These are phyloP conservation scores for Circaetus gallicus DNA, from an alignment of 2,113 vertebrate genomes.

Conservation along the genomic window DNA sequence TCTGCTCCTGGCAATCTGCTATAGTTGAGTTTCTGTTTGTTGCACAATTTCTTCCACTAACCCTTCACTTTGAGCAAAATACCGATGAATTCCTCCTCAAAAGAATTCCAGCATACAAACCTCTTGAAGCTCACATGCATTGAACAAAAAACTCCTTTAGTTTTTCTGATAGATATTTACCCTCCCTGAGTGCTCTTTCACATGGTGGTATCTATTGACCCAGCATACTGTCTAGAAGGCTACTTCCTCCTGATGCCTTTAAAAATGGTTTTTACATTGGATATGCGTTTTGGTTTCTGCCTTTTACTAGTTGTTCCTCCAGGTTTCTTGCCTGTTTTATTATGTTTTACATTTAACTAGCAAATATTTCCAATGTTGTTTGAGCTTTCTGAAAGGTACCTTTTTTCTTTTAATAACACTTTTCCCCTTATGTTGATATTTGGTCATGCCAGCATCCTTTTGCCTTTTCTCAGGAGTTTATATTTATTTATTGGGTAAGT, in stretches of 20 bases:
- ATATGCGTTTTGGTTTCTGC: neutral
- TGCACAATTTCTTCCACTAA: neutral
- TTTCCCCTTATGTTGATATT: neutral
- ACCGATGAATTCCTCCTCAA: neutral
- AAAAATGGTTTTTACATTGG: neutral
- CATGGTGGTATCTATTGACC: neutral
- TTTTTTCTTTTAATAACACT: neutral
- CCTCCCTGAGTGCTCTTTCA: neutral
- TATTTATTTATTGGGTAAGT: neutral
- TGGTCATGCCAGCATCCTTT: neutral
- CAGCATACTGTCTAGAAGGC: neutral
- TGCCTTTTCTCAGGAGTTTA: neutral
- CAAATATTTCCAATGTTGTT: neutral
- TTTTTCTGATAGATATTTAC: neutral
- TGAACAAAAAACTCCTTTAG: neutral
- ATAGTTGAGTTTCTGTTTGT: neutral
- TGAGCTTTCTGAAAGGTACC: neutral
- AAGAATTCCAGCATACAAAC: neutral
- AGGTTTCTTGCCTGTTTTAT: neutral
- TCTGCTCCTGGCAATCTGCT: neutral
- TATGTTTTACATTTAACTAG: neutral
- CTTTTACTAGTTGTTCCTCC: neutral
- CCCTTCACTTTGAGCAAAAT: neutral
- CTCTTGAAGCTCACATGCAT: neutral
- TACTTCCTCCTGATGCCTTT: neutral